Conservation (phyloP, 2,797 vertebrate species). For the Channa striata region DNA sequence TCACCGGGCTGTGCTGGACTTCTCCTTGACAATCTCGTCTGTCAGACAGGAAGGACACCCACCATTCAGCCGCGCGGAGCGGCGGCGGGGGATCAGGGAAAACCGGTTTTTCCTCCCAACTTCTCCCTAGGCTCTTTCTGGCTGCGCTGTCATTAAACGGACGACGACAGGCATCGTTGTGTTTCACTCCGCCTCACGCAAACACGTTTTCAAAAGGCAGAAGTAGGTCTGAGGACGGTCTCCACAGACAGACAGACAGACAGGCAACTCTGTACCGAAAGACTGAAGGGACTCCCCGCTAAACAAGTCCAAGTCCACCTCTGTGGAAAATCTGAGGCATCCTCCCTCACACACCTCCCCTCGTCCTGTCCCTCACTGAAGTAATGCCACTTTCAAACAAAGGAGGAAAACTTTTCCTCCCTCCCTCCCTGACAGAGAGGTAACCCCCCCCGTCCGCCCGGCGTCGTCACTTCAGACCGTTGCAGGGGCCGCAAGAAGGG, state of each 20-base stretch:
- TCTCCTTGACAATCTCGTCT: conserved; percentile 39
- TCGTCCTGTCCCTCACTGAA: conserved; percentile 1
- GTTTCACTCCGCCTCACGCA: not conserved
- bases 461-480: conserved; percentile 41
- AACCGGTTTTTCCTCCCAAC: conserved; percentile 62
- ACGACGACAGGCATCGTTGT: conserved; percentile 16
- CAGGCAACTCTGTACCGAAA: conserved; percentile 5
- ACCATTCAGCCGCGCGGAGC: conserved; percentile 49
- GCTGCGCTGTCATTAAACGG: conserved; percentile 6
- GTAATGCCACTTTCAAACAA: conserved; percentile 42
- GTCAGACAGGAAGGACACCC: conserved; percentile 63
- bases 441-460: conserved; percentile 44
- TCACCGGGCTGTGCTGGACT: conserved; percentile 53
- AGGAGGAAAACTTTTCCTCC: conserved; percentile 32
- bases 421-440: conserved; percentile 27
- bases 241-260: conserved; percentile 26
- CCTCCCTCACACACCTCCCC: conserved; percentile 9
- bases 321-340: conserved; percentile 32
- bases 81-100: conserved; percentile 34
- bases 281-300: conserved; percentile 5
- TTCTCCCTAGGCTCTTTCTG: conserved; percentile 25
- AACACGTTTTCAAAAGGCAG: not conserved
- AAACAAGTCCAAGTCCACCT: conserved; percentile 2
- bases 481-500: conserved; percentile 4
- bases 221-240: not conserved